Percentiles rank a stretch among this genome's conserved stretches.
These are phyloP conservation scores for Macaria liturata DNA, from an alignment of 2,888 invertebrate genomes.

Conservation along the genomic window DNA sequence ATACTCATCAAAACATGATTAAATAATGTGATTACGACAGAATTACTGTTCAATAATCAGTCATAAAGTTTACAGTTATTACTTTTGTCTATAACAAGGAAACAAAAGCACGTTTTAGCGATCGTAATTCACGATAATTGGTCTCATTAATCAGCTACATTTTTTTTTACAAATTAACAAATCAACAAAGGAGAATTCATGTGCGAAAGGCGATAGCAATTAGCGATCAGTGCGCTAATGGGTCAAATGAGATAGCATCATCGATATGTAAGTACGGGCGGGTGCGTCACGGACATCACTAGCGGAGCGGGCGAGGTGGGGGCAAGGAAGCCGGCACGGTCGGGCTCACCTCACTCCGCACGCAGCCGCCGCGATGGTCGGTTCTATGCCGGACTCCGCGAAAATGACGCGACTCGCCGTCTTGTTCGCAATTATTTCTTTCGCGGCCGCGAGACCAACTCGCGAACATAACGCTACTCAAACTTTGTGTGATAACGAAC, in stretches of 20 bases:
- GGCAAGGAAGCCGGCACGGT: constrained; percentile 22
- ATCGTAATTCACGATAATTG: constrained; percentile 13
- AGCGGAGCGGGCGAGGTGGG: constrained; percentile 38
- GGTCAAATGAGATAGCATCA: constrained; percentile 54
- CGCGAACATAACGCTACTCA: constrained; percentile 21
- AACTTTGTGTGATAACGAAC: constrained; percentile 77
- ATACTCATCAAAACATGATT: too few relatives aligned
- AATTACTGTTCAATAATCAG: too few relatives aligned
- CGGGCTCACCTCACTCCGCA: neutral
- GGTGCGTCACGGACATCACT: constrained; percentile 55
- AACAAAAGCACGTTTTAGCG: neutral
- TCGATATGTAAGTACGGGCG: constrained; percentile 59
- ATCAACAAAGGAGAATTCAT: constrained; percentile 29
- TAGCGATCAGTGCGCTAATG: constrained; percentile 37
- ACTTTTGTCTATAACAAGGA: neutral
- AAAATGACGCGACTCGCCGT: constrained; percentile 63
- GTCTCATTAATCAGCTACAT: constrained; percentile 11
- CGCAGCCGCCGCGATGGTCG: constrained; percentile 34
- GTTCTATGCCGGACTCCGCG: constrained; percentile 50
- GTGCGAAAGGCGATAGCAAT: constrained; percentile 38
- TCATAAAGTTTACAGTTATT: neutral
- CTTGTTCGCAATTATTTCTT: constrained; percentile 81
- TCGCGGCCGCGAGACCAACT: constrained; percentile 51
- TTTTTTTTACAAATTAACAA: constrained; percentile 20
- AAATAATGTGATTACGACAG: too few relatives aligned